Evolutionary conservation across 2,888 invertebrate genomes (phyloP), one percentile per base, ranked within the genome.

Genomic region (Opisthograptis luteolata): DNA sequence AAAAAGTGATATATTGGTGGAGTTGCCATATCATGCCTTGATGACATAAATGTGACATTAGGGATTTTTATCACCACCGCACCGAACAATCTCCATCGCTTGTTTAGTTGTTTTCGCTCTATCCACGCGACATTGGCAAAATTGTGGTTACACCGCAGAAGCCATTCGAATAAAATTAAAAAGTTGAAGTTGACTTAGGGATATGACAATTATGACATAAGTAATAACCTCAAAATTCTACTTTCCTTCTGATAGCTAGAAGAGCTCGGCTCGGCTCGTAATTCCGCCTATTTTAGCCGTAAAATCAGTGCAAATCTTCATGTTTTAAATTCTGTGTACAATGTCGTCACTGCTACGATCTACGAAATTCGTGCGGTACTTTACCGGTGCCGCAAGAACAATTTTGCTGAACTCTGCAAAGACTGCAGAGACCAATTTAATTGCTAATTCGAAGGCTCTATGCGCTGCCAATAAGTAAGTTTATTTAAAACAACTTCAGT

Each of bases 341-440:
- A 94, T 94, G 94, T 93, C 93, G 70, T 93, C 93, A 56, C 91
- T 94, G 62, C 80, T 94, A 71, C 92, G 95, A 67, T 94, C 95
- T 42, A 94, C 95, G 22, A 95, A 95, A 82, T 93, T 95, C 84
- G 92, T 95, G 60, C 92, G 95, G 61, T 94, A 94, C 79, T 94
- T 95, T 71, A 93, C 94, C 59, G 94, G 94, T 68, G 93, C 95
- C 64, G 94, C 95, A 25, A 91, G 94, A 66, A 94, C 93, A 67
- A 89, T 95, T 32, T 92, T 94, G 36, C 82, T 94, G 22, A 94
- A 93, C 76, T 91, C 94, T 9, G 92, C 93, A 1, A 92, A 93
- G 60, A 93, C 93, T 64, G 91, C 93, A 58, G 94, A 94, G 76
- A 91, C 91, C 14, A 93, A 86, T 76, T 84, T 93, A 52, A 71